Base-by-base conservation (phyloP, 2,797 vertebrate genomes). In the Melanotaenia parkinsoni region DNA sequence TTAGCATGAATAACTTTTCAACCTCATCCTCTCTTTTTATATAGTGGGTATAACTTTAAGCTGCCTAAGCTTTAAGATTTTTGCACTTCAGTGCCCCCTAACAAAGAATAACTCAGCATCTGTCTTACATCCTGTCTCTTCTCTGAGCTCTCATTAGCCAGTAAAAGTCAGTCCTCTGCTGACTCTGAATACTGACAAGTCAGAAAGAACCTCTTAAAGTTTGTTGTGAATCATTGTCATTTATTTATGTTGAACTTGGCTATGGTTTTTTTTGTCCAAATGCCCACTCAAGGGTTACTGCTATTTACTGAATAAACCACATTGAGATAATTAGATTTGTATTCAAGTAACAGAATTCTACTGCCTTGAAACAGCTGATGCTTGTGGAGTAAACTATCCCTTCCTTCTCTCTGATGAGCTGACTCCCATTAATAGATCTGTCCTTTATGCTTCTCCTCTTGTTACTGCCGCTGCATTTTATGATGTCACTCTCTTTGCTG, bases 391-490 rank as follows among this genome's bases (percentile, higher is more conserved):
- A 86, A 88, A 87, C 82, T 89, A 63, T 81, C 65, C 77, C 47
- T 64, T 22, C 63, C 65, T 58, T 74, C 71, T 67, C 72, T 84
- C 67, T 74, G 77, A 73, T 81, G 82, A 81, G 85, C 80, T 54
- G 37, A 72, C 86, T 88, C 74, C 86, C 88, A 90, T 94, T 92
- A 92, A 91, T 91, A 89, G 78, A 88, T 80, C 79, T 47, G 67
- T 89, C 85, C 87, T 91, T 91, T 92, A 90, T 89, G 86, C 86
- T 86, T 92, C 85, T 82, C 82, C 89, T 90, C 90, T 92, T 91
- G 91, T 94, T 91, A 90, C 88, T 51, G 81, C 82, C 47, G 80
- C 83, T 82, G 87, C 63, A 63, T 92, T 95, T 95, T 94, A 94
- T 94, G 90, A 93, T 93, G 92, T 92, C 91, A 92, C 90, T 87